Conservation (phyloP, 1,140 invertebrate genomes). For the Bombus terrestris region DNA sequence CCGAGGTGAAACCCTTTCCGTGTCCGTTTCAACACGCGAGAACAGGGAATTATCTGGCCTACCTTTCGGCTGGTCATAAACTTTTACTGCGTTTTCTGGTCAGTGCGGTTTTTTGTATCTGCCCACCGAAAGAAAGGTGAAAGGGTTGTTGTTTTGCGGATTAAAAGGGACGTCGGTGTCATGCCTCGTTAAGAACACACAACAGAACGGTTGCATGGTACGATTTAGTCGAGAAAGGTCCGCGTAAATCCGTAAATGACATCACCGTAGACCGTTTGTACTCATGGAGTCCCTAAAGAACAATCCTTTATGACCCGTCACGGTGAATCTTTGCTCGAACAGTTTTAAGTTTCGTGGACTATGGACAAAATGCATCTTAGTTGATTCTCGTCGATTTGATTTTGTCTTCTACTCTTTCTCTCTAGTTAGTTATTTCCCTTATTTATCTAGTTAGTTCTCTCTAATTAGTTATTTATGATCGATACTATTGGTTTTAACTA, state of each 20-base stretch:
- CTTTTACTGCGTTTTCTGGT: slow-evolving; percentile 63
- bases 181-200: slow-evolving; percentile 9
- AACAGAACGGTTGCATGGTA: slow-evolving; percentile 22
- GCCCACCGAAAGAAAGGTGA: slow-evolving; percentile 31
- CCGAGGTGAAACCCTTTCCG: slow-evolving; percentile 45
- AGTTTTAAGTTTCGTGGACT: not conserved
- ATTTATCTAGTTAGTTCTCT: too few relatives aligned
- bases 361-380: not conserved
- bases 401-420: not conserved
- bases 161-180: slow-evolving; percentile 48
- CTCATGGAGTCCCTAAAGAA: not conserved
- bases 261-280: not conserved
- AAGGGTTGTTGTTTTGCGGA: slow-evolving; percentile 49
- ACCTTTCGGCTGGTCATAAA: slow-evolving; percentile 57
- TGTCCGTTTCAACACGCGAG: slow-evolving; percentile 38
- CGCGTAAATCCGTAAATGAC: not conserved
- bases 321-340: too few relatives aligned
- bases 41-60: slow-evolving; percentile 31
- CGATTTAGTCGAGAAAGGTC: not conserved
- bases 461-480: not conserved
- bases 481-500: too few relatives aligned
- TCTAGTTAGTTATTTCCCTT: too few relatives aligned
- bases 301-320: not conserved
- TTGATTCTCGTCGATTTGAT: not conserved
- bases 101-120: slow-evolving; percentile 60